phyloP scores from a whole-genome alignment of 92 coral and sea anemone genomes.

The Metridium senile region DNA sequence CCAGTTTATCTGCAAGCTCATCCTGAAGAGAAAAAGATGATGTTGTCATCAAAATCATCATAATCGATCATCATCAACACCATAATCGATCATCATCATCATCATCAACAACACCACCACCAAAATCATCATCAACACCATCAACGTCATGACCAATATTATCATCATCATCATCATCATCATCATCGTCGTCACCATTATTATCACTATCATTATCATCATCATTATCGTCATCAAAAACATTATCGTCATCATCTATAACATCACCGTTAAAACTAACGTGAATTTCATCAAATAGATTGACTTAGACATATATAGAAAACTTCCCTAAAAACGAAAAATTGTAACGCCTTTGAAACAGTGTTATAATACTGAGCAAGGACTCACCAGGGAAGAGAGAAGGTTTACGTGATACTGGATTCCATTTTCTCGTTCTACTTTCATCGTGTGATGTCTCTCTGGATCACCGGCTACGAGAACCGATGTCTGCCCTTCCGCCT shows the following conservation, averaged over 20 bases:
- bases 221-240: background rate
- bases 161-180: background rate
- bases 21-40: conserved; percentile 39
- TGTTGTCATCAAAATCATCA: background rate
- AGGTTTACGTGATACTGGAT: conserved; percentile 87
- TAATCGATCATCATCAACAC: background rate
- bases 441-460: conserved; percentile 74
- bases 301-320: no score
- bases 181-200: background rate
- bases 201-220: background rate
- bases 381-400: conserved; percentile 74
- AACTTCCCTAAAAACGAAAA: no score
- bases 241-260: background rate
- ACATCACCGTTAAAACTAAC: no score
- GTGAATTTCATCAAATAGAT: no score
- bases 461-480: conserved; percentile 97
- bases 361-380: no score
- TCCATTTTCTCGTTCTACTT: conserved; percentile 83
- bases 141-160: background rate
- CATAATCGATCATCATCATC: background rate
- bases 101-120: background rate
- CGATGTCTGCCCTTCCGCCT: conserved; percentile 86
- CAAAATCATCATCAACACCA: background rate
- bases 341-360: no score
- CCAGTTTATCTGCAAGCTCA: conserved; percentile 60